Conservation (phyloP, 1,140 invertebrate species). For the Drosophila lacteicornis region DNA sequence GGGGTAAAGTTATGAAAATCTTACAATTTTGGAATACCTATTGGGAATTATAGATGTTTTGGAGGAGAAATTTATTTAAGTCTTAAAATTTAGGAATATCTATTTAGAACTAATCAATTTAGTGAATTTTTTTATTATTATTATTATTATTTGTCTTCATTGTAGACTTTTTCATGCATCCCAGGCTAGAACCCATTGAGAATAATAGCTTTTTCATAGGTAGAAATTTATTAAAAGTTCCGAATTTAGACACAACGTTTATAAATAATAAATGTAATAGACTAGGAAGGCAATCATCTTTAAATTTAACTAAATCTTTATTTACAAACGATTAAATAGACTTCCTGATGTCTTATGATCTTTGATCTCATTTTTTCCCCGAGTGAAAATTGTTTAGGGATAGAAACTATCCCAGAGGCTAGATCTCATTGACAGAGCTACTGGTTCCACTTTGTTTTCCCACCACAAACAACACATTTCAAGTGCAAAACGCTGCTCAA, state of each 20-base stretch:
- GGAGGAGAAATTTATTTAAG: too few relatives aligned
- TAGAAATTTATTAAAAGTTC: too few relatives aligned
- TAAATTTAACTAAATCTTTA: not conserved
- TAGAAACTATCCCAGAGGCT: not conserved
- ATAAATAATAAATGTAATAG: not conserved
- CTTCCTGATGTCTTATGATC: not conserved
- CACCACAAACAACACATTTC: slow-evolving; percentile 68
- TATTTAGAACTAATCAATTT: too few relatives aligned
- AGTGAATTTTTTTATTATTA: too few relatives aligned
- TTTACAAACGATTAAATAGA: not conserved
- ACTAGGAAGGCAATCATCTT: not conserved
- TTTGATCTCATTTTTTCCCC: not conserved
- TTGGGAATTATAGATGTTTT: not conserved
- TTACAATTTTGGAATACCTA: not conserved
- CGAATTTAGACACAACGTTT: too few relatives aligned
- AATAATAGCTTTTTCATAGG: too few relatives aligned
- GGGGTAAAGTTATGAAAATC: not conserved
- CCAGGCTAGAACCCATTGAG: too few relatives aligned
- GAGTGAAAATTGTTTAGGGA: not conserved
- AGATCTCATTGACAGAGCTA: slow-evolving; percentile 11
- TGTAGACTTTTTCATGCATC: too few relatives aligned
- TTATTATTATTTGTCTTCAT: too few relatives aligned
- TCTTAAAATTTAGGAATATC: too few relatives aligned
- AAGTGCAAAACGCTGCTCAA: slow-evolving; percentile 72
- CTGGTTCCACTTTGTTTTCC: slow-evolving; percentile 64